Conservation (phyloP, 2,888 invertebrate genomes). For the Mylabris sibirica region DNA sequence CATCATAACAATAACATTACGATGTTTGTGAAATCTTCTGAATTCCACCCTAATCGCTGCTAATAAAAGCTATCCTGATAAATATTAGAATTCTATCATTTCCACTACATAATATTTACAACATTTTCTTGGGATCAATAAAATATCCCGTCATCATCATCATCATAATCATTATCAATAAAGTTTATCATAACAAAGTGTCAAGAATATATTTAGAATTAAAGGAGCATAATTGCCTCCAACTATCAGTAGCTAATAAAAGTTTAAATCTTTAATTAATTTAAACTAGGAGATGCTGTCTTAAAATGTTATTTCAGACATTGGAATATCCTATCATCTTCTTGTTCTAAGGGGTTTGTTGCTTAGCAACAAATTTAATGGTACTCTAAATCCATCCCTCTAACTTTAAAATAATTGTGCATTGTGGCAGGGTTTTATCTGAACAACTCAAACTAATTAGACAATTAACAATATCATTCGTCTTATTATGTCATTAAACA, state of each 20-base stretch:
- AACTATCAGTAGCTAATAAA: conserved; percentile 15
- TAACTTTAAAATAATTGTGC: conserved; percentile 25
- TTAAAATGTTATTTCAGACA: conserved; percentile 26
- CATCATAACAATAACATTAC: neutral
- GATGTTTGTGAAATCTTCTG: neutral
- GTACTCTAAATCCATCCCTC: conserved; percentile 26
- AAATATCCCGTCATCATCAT: neutral
- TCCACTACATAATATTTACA: neutral
- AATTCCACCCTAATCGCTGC: conserved; percentile 9
- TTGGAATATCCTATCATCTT: conserved; percentile 28
- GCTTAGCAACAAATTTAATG: conserved; percentile 37
- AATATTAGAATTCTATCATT: conserved; percentile 1
- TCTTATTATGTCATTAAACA: conserved; percentile 19
- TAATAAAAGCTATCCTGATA: neutral
- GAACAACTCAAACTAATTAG: conserved; percentile 29
- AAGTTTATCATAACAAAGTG: neutral
- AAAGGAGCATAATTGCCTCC: neutral
- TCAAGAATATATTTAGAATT: neutral
- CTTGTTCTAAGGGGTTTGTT: conserved; percentile 31
- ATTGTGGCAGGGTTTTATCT: conserved; percentile 29
- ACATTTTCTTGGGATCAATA: neutral
- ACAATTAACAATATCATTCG: conserved; percentile 28
- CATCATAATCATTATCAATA: neutral
- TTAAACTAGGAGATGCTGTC: conserved; percentile 26
- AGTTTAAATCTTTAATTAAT: conserved; percentile 30